Conservation (phyloP, 1,140 invertebrate genomes). For the Drosophila athabasca region DNA sequence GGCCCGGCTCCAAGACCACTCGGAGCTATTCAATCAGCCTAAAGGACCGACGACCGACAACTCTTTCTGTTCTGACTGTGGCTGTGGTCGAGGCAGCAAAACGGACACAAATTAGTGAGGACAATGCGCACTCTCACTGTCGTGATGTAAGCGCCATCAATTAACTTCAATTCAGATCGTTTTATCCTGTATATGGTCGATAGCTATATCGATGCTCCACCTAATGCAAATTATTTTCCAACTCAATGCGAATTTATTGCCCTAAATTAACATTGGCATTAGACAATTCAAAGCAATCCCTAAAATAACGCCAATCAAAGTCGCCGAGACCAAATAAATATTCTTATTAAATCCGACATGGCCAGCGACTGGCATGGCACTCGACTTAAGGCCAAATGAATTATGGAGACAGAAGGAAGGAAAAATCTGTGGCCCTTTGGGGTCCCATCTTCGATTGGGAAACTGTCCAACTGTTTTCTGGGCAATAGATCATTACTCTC, state of each 20-base stretch:
- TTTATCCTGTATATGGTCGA: slow-evolving; percentile 20
- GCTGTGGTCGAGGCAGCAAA: slow-evolving; percentile 46
- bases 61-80: slow-evolving; percentile 26
- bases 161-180: slow-evolving; percentile 43
- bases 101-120: slow-evolving; percentile 54
- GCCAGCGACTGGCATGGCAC: not conserved
- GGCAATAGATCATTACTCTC: not conserved
- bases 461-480: not conserved
- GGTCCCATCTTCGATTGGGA: not conserved
- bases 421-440: not conserved
- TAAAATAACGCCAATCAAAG: slow-evolving; percentile 61
- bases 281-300: slow-evolving; percentile 38
- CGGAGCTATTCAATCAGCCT: slow-evolving; percentile 70
- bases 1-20: slow-evolving; percentile 3
- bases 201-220: slow-evolving; percentile 12
- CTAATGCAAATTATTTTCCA: slow-evolving; percentile 53
- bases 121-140: slow-evolving; percentile 17
- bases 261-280: slow-evolving; percentile 38
- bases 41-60: slow-evolving; percentile 37
- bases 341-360: not conserved
- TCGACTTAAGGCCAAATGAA: slow-evolving; percentile 8
- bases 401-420: slow-evolving; percentile 6
- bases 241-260: slow-evolving; percentile 73
- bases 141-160: slow-evolving; percentile 35
- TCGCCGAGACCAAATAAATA: slow-evolving; percentile 18